These are phyloP conservation scores for Physocephala rufipes DNA, from an alignment of 2,888 invertebrate species.

Conservation along the genomic window DNA sequence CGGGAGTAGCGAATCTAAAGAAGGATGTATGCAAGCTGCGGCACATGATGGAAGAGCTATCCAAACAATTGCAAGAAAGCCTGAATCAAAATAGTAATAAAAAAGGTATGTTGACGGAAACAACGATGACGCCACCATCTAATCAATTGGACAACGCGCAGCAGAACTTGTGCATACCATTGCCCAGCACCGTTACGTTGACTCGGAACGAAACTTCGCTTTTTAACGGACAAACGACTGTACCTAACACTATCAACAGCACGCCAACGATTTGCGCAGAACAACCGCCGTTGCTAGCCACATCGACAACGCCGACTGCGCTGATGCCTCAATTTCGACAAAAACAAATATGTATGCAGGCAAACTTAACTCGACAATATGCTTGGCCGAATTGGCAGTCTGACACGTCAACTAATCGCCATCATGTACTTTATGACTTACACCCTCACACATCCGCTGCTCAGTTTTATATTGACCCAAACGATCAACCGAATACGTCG, in stretches of 20 bases:
- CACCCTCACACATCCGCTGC: too few relatives aligned
- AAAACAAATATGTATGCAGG: background rate
- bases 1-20: too few relatives aligned
- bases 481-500: background rate
- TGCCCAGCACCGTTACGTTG: background rate
- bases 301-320: background rate
- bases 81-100: background rate
- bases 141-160: background rate
- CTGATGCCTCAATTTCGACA: background rate
- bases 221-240: background rate
- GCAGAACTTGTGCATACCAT: background rate
- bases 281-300: background rate
- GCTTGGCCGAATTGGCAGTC: background rate
- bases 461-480: background rate
- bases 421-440: too few relatives aligned
- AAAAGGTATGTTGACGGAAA: background rate
- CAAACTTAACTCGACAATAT: background rate
- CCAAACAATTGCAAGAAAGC: background rate
- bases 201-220: background rate
- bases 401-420: too few relatives aligned
- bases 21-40: too few relatives aligned
- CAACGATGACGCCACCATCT: background rate
- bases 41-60: background rate
- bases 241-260: background rate
- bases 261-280: background rate